Base-by-base conservation (phyloP, 2,888 invertebrate species). In the Hololepta plana region DNA sequence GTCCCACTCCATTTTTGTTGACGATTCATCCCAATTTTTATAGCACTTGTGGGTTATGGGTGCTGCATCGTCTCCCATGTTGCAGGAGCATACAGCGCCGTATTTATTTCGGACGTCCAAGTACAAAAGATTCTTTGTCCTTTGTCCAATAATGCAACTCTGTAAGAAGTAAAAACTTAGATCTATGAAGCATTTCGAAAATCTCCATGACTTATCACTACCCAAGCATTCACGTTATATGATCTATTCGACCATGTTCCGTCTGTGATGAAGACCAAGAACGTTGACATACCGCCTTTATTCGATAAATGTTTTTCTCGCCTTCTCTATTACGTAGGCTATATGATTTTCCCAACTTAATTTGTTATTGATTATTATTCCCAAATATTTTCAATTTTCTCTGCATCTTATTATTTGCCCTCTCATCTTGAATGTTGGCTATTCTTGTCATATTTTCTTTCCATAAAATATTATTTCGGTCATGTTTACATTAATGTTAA, bases 1-100 rank as follows among this genome's bases (percentile, higher is more conserved):
- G 21, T 41, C 42, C 2, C 42, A 34, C 36, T 49, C 49, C 46
- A 50, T 49, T 3, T 28, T n/a, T n/a, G 42, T 36, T 1, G 46
- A 47, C 9, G 44, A 32, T 2, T 42, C 42, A 4, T 22, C 26
- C 41, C 41, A 49, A 31, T 49, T 48, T 33, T 45, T 44, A 33
- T 33, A 48, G 31, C 46, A 51, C 6, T 23, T 32, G 30, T 47
- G 45, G n/a, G 32, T 24, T 13, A 27, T 16, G 4, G 34, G 17
- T 9, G 28, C 16, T 15, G 17, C 24, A 7, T 35, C 24, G 21
- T 21, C 33, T 34, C 9, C 36, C n/a, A n/a, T n/a, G 37, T 26
- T 35, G 19, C 11, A 39, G 38, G 30, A 47, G 46, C 10, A 43
- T n/a, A n/a, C 33, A 4, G 29, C 24, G 28, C 47, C 46, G 32